Percentiles rank a stretch among this genome's conserved stretches.
These are phyloP conservation scores for Tromatobia lineatoria DNA, from an alignment of 2,888 invertebrate species.

Conservation along the genomic window DNA sequence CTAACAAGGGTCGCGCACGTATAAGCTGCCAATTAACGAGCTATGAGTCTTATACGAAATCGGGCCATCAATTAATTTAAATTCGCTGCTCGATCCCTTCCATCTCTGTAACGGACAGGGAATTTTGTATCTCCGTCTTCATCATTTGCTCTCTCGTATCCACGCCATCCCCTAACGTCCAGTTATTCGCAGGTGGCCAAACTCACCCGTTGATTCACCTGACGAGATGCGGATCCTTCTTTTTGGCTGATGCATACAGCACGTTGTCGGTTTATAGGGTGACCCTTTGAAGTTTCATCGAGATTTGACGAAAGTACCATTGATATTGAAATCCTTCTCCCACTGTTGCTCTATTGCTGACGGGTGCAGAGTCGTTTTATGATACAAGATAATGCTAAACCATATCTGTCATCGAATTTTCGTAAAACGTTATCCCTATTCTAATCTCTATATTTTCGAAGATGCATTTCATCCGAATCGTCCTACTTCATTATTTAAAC, in stretches of 20 bases:
- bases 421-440: too few relatives aligned
- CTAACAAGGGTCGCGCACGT: constrained; percentile 82
- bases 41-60: constrained; percentile 80
- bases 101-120: constrained; percentile 31
- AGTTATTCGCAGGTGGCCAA: constrained; percentile 70
- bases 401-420: background rate
- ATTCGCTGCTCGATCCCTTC: constrained; percentile 70
- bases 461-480: too few relatives aligned
- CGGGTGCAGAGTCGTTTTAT: too few relatives aligned
- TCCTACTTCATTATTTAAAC: too few relatives aligned
- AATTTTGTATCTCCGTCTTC: constrained; percentile 4
- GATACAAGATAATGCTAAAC: background rate
- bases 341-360: too few relatives aligned
- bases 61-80: constrained; percentile 82
- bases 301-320: constrained; percentile 2
- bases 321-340: background rate
- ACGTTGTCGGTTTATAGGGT: constrained; percentile 6
- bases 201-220: constrained; percentile 36
- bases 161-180: constrained; percentile 32
- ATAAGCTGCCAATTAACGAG: constrained; percentile 84
- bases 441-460: too few relatives aligned
- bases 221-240: constrained; percentile 22
- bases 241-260: background rate
- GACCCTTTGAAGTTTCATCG: constrained; percentile 56
- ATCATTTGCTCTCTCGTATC: constrained; percentile 17